Evolutionary conservation across 2,113 vertebrate species (phyloP), one percentile per base, ranked within the genome.

Genomic region (Actenoides hombroni): DNA sequence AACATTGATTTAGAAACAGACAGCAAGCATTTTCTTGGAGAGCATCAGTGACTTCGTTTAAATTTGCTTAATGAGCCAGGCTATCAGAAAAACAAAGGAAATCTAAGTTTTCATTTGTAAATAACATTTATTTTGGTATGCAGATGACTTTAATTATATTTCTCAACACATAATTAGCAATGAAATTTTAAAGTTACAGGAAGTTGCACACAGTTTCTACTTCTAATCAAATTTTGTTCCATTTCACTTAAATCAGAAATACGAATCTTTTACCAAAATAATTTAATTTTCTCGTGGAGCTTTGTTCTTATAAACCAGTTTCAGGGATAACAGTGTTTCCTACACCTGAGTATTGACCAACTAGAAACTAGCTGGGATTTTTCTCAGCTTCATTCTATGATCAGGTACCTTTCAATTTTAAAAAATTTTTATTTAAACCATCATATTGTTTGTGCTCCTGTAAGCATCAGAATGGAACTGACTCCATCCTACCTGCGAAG

Each of bases 61-160:
- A 85, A 94, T 97, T 88, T 97, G 85, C 74, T 92, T 97, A 97
- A 97, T 97, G 96, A 98, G 88, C 94, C 86, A 86, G 67, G 16
- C 40, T 88, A 69, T 64, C 26, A 49, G 79, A 63, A 63, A 97
- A 95, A 94, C 88, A 93, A 97, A 95, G 29, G 54, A 94, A 93
- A 96, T 94, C 79, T 13, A 63, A 54, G 88, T 92, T 97, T 97
- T 95, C 65, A 57, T 76, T 97, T 96, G 84, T 97, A 97, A 97
- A 82, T 98, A 97, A 97, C 74, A 59, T 94, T 97, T 95, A 78
- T 92, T 83, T 97, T 92, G 78, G 61, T 92, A 35, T 94, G 65
- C 80, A 94, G 90, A 90, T 95, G 56, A 42, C 40, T 98, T 97
- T 84, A 94, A 96, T 98, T 95, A 57, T 68, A 67, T 97, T 94